Evolutionary conservation across 2,888 invertebrate species (phyloP).

Genomic region (Parnassius smintheus): DNA sequence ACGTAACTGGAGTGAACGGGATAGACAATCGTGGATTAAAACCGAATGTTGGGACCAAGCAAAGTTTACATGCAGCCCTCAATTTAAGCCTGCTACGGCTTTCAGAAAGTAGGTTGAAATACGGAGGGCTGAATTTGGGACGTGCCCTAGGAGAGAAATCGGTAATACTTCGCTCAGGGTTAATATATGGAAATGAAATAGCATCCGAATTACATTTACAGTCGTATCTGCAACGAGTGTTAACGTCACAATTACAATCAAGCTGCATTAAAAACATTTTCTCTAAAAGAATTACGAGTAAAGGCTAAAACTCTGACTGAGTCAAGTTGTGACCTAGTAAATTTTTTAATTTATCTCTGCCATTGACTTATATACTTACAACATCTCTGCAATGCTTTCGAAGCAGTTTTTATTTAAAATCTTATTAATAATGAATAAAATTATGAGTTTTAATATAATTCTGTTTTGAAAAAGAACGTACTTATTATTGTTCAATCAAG

Average conservation of each 20-base stretch:
- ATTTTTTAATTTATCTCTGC: slow-evolving; percentile 1
- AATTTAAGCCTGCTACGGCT: slow-evolving; percentile 68
- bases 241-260: slow-evolving; percentile 3
- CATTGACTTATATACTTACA: too few relatives aligned
- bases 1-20: slow-evolving; percentile 38
- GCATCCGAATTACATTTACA: slow-evolving; percentile 12
- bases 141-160: slow-evolving; percentile 59
- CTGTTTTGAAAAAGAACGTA: too few relatives aligned
- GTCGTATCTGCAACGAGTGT: neutral
- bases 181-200: slow-evolving; percentile 13
- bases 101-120: slow-evolving; percentile 71
- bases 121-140: slow-evolving; percentile 74
- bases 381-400: slow-evolving; percentile 3
- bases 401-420: slow-evolving; percentile 2
- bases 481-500: too few relatives aligned
- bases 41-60: slow-evolving; percentile 50
- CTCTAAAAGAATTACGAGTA: neutral
- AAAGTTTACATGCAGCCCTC: slow-evolving; percentile 70
- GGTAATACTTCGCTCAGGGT: slow-evolving; percentile 13
- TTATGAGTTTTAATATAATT: too few relatives aligned
- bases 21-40: slow-evolving; percentile 37
- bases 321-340: slow-evolving; percentile 18
- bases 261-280: slow-evolving; percentile 3
- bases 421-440: neutral
- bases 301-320: slow-evolving; percentile 13